These are phyloP conservation scores for Tenthredo distinguenda DNA, from an alignment of 2,888 invertebrate species.

Conservation along the genomic window DNA sequence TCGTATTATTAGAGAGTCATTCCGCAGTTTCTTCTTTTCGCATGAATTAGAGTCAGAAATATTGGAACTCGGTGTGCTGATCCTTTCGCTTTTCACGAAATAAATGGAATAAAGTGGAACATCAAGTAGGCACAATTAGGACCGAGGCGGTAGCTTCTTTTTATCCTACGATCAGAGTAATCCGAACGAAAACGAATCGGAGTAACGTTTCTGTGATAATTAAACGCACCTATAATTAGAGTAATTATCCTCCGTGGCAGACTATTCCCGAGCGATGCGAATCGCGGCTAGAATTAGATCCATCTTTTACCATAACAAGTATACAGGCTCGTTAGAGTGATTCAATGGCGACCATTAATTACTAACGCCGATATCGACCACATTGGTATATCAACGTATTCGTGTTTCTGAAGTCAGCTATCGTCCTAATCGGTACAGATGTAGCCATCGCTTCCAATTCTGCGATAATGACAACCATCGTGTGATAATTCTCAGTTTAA, in stretches of 20 bases:
- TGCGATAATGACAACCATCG: background rate
- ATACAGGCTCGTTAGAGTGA: slow-evolving; percentile 22
- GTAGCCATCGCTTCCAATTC: background rate
- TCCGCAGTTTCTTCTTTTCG: background rate
- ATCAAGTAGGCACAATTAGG: background rate
- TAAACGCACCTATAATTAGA: slow-evolving; percentile 32
- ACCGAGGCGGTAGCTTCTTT: background rate
- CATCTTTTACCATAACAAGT: background rate
- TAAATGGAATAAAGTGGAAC: background rate
- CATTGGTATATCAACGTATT: background rate
- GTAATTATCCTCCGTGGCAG: background rate
- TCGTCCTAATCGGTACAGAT: background rate
- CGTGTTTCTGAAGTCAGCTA: background rate
- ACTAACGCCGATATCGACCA: slow-evolving; percentile 26
- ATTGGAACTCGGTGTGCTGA: background rate
- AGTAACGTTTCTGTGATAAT: background rate
- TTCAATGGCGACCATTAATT: slow-evolving; percentile 37
- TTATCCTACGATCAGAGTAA: background rate
- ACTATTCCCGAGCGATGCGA: background rate
- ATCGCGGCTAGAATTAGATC: slow-evolving; percentile 34
- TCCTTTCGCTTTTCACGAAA: background rate
- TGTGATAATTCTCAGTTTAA: background rate
- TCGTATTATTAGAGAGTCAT: background rate
- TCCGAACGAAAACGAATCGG: slow-evolving; percentile 17
- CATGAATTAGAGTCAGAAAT: background rate